These are phyloP conservation scores for Zaprionus ghesquierei DNA, from an alignment of 1,140 invertebrate genomes.

Conservation along the genomic window DNA sequence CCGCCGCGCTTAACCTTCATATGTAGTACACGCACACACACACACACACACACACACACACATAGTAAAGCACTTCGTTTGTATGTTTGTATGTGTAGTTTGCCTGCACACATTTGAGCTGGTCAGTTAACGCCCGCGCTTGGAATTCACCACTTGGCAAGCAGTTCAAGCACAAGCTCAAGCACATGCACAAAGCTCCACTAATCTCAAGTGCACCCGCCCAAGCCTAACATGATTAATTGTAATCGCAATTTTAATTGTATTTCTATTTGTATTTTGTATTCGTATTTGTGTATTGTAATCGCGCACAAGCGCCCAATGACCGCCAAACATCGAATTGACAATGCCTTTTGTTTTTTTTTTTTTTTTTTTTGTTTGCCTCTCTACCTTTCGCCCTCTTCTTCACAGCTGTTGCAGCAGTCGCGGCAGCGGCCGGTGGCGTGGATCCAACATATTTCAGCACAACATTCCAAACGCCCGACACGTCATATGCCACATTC, in stretches of 20 bases:
- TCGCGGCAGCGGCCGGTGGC: constrained; percentile 52
- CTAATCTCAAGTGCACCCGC: constrained; percentile 63
- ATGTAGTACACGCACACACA: neutral
- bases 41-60: neutral
- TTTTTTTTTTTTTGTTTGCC: neutral
- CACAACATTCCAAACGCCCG: constrained; percentile 68
- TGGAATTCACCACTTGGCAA: constrained; percentile 65
- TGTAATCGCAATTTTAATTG: constrained; percentile 10
- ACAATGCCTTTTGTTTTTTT: neutral
- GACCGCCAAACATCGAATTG: constrained; percentile 27
- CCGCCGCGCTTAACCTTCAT: constrained; percentile 58
- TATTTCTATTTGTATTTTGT: neutral
- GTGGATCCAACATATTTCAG: constrained; percentile 63
- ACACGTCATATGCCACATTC: constrained; percentile 68
- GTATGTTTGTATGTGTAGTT: neutral
- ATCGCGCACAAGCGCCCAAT: constrained; percentile 2
- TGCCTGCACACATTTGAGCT: neutral
- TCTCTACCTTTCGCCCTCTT: constrained; percentile 19
- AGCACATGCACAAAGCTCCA: constrained; percentile 32
- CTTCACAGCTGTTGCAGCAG: constrained; percentile 44
- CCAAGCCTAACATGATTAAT: constrained; percentile 58
- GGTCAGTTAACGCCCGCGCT: constrained; percentile 61
- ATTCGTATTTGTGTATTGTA: constrained; percentile 2
- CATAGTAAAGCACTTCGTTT: neutral
- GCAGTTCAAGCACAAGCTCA: constrained; percentile 25